Conservation (phyloP, 2,113 vertebrate species). For the Anolis sagrei region DNA sequence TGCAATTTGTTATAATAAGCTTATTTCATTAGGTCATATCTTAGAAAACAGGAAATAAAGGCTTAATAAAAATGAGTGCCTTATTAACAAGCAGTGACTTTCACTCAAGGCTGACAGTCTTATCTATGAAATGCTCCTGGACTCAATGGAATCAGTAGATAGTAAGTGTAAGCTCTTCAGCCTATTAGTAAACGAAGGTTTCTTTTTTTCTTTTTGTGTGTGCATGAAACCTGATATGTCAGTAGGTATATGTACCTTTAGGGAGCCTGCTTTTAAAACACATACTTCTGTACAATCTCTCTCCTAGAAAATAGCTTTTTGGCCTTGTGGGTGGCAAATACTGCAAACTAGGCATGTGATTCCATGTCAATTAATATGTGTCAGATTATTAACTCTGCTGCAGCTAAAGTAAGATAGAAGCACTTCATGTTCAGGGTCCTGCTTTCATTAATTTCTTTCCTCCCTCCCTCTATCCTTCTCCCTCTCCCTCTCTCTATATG, state of each 20-base stretch:
- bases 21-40: constrained; percentile 2
- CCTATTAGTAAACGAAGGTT: neutral
- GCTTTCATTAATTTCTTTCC: constrained; percentile 6
- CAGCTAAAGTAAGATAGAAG: neutral
- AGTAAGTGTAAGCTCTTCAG: constrained; percentile 2
- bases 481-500: too few species aligned
- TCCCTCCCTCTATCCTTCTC: too few species aligned
- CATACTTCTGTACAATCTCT: neutral
- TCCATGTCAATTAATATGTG: constrained; percentile 16
- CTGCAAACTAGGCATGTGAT: neutral
- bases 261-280: neutral
- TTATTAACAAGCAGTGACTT: constrained; percentile 33
- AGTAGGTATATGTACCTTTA: fast-evolving
- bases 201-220: too few species aligned
- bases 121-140: constrained; percentile 9
- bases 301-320: neutral
- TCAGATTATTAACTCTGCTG: constrained; percentile 6
- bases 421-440: neutral
- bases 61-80: neutral
- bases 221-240: neutral
- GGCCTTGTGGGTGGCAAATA: too few species aligned
- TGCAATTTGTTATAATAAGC: neutral
- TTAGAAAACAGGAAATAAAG: constrained; percentile 34
- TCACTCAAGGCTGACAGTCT: neutral
- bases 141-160: neutral